These are phyloP conservation scores for Torymus aiolomorphi DNA, from an alignment of 2,888 invertebrate genomes.

Conservation along the genomic window DNA sequence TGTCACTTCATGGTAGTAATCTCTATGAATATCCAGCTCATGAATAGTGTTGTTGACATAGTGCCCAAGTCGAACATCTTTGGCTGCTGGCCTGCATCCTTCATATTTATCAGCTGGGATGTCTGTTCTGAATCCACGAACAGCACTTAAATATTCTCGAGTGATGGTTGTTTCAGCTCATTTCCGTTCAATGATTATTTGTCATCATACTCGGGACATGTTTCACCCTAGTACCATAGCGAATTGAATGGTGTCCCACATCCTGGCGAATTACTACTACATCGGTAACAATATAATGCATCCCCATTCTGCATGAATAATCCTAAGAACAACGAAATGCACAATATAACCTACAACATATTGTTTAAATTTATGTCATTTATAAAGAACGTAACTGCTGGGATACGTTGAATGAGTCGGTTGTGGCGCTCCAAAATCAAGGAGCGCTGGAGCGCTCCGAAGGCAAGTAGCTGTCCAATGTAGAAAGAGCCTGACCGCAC, in stretches of 20 bases:
- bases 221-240: conserved; percentile 85
- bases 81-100: conserved; percentile 89
- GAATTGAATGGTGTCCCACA: conserved; percentile 91
- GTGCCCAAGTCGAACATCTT: conserved; percentile 87
- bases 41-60: conserved; percentile 92
- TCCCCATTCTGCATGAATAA: conserved; percentile 72
- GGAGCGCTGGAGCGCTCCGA: too few relatives aligned
- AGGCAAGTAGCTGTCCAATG: too few relatives aligned
- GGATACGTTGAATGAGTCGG: conserved; percentile 9
- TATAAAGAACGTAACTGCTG: conserved; percentile 11
- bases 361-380: conserved; percentile 41
- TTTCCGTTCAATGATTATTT: conserved; percentile 89
- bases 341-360: conserved; percentile 40
- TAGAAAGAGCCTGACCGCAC: too few relatives aligned
- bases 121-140: conserved; percentile 87
- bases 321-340: conserved; percentile 13
- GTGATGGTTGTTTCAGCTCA: conserved; percentile 89
- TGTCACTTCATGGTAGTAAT: conserved; percentile 87
- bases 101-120: conserved; percentile 95
- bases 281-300: conserved; percentile 90
- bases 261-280: conserved; percentile 92
- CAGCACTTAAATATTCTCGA: conserved; percentile 88
- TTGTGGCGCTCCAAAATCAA: background rate
- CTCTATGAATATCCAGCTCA: conserved; percentile 89
- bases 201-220: conserved; percentile 89